These are phyloP conservation scores for Paratrypauchen microcephalus DNA, from an alignment of 2,797 vertebrate genomes.

Conservation along the genomic window DNA sequence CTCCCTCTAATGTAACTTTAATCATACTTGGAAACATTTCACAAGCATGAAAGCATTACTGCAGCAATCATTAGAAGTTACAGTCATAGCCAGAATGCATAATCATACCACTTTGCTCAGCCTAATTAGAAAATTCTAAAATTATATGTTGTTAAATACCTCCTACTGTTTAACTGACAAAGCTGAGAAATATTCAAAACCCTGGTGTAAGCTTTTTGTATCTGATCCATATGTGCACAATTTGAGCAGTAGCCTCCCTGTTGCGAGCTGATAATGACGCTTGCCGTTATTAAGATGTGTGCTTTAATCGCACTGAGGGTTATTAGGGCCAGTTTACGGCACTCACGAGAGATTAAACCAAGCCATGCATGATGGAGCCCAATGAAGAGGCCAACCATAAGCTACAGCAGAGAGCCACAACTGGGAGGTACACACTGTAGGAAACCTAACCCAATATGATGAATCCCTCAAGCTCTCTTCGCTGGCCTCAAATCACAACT, in stretches of 20 bases:
- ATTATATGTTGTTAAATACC: not conserved
- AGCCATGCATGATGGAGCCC: conserved; percentile 57
- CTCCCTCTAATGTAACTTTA: not conserved
- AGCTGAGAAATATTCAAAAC: not conserved
- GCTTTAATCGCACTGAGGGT: conserved; percentile 64
- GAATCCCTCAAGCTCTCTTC: conserved; percentile 29
- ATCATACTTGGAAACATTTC: not conserved
- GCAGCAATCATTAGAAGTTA: not conserved
- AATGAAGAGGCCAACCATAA: conserved; percentile 55
- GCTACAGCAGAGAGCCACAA: conserved; percentile 44
- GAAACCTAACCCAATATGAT: conserved; percentile 48
- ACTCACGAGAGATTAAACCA: conserved; percentile 66
- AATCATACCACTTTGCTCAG: not conserved
- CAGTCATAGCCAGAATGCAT: not conserved
- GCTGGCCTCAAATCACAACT: conserved; percentile 53
- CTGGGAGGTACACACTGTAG: conserved; percentile 44
- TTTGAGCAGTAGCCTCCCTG: conserved; percentile 43
- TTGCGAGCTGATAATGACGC: conserved; percentile 61
- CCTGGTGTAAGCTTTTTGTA: conserved; percentile 10
- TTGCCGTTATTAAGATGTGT: conserved; percentile 64
- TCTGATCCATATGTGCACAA: conserved; percentile 30
- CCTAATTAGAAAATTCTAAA: not conserved
- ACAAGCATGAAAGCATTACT: not conserved
- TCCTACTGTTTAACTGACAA: conserved; percentile 8
- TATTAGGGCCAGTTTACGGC: conserved; percentile 68